Evolutionary conservation across 2,113 vertebrate genomes (phyloP).

Genomic region (Octodon degus): DNA sequence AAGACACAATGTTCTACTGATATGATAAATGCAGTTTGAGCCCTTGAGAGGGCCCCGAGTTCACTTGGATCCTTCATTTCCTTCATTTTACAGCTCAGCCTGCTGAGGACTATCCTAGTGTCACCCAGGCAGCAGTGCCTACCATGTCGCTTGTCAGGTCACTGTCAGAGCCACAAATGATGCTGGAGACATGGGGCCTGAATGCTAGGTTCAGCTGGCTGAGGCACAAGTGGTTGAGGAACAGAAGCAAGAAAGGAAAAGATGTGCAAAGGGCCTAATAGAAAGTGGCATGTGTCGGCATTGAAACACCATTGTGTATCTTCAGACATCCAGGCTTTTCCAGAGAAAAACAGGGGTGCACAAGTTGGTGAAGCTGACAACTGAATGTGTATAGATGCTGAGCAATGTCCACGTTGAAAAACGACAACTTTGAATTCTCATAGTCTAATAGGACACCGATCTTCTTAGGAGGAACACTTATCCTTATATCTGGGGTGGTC

Average conservation of each 20-base stretch:
- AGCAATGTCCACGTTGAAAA: constrained; percentile 91
- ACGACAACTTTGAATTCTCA: constrained; percentile 88
- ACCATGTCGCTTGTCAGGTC: neutral
- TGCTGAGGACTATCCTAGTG: neutral
- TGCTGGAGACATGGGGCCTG: neutral
- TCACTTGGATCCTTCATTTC: neutral
- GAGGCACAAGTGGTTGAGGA: neutral
- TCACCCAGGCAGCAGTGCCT: neutral
- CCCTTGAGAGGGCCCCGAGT: neutral
- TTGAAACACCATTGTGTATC: constrained; percentile 87
- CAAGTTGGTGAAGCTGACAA: constrained; percentile 87
- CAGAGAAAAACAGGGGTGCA: constrained; percentile 95
- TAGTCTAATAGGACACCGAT: constrained; percentile 94
- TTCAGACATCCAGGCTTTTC: constrained; percentile 91
- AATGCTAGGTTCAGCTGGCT: neutral
- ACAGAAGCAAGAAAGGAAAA: neutral
- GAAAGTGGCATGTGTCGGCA: constrained; percentile 82
- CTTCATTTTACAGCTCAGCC: neutral
- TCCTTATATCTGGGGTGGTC: constrained; percentile 88
- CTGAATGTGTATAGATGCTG: constrained; percentile 94
- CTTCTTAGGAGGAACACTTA: constrained; percentile 84
- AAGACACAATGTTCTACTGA: neutral
- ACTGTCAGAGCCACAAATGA: neutral
- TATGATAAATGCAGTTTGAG: neutral
- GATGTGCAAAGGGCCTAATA: constrained; percentile 53